Percentiles rank a stretch among this genome's conserved stretches.
These are phyloP conservation scores for Hyperoplus lanceolatus DNA, from an alignment of 2,797 vertebrate species.

Conservation along the genomic window DNA sequence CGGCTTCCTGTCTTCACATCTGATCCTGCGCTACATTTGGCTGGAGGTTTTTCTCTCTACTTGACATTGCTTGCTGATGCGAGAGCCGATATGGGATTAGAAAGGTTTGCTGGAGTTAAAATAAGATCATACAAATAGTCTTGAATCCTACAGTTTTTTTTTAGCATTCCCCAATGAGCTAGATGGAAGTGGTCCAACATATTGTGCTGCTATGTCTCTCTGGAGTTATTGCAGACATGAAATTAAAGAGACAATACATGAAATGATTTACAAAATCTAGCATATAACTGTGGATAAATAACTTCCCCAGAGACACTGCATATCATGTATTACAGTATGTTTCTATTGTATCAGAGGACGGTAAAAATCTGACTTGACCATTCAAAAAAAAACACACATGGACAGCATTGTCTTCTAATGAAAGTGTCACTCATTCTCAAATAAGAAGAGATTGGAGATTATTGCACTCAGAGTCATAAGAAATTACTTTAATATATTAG, in stretches of 20 bases:
- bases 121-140: not conserved
- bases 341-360: slow-evolving; percentile 8
- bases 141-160: not conserved
- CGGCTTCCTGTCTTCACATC: slow-evolving; percentile 20
- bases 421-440: slow-evolving; percentile 25
- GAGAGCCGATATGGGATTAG: not conserved
- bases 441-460: slow-evolving; percentile 9
- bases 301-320: not conserved
- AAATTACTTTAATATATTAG: slow-evolving; percentile 20
- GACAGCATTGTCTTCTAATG: slow-evolving; percentile 14
- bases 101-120: not conserved
- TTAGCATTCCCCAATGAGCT: not conserved
- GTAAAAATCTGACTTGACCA: not conserved
- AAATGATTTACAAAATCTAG: not conserved
- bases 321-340: not conserved
- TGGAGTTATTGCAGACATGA: slow-evolving; percentile 11
- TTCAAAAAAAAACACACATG: not conserved
- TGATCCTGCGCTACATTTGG: slow-evolving; percentile 11
- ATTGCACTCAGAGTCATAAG: slow-evolving; percentile 5
- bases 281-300: slow-evolving; percentile 13
- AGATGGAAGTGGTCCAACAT: not conserved
- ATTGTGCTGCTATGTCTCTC: not conserved
- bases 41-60: slow-evolving; percentile 1
- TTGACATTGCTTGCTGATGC: not conserved
- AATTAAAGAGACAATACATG: slow-evolving; percentile 14